Evolutionary conservation across 2,113 vertebrate genomes (phyloP).

Genomic region (Sinocyclocheilus anshuiensis): DNA sequence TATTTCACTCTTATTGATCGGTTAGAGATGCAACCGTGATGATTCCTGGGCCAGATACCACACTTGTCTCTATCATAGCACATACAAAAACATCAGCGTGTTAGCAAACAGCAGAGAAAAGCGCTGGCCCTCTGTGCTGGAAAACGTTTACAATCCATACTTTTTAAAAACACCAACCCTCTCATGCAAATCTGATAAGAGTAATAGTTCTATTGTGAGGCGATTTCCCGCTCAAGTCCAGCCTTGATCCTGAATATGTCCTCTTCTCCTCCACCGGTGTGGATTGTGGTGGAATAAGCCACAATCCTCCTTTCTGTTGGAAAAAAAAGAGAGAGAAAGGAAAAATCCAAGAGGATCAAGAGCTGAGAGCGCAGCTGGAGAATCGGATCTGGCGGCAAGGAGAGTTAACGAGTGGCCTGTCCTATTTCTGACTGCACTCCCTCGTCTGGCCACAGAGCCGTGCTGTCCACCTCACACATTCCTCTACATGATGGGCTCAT

Average conservation of each 20-base stretch:
- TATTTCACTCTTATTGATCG: constrained; percentile 68
- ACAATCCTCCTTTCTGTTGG: constrained; percentile 76
- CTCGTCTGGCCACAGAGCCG: constrained; percentile 58
- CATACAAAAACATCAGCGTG: background rate
- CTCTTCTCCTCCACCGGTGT: constrained; percentile 63
- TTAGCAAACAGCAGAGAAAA: background rate
- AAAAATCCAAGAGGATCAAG: constrained; percentile 72
- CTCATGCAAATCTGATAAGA: constrained; percentile 66
- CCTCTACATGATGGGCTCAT: constrained; percentile 72
- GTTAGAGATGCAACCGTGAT: background rate
- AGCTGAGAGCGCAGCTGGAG: constrained; percentile 66
- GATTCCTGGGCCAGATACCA: background rate
- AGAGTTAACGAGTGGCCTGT: constrained; percentile 48
- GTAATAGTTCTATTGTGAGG: constrained; percentile 62
- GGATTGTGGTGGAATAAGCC: constrained; percentile 75
- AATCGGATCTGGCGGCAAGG: constrained; percentile 62
- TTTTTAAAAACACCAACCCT: constrained; percentile 34
- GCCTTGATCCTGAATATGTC: constrained; percentile 64
- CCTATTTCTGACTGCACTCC: constrained; percentile 60
- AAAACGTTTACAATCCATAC: constrained; percentile 5
- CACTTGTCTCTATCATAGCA: background rate
- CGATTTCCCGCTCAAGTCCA: constrained; percentile 63
- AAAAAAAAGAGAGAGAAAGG: constrained; percentile 43
- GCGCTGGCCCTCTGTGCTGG: background rate
- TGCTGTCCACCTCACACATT: constrained; percentile 60